phyloP scores from a whole-genome alignment of 1,140 invertebrate species.

The Bradysia coprophila region DNA sequence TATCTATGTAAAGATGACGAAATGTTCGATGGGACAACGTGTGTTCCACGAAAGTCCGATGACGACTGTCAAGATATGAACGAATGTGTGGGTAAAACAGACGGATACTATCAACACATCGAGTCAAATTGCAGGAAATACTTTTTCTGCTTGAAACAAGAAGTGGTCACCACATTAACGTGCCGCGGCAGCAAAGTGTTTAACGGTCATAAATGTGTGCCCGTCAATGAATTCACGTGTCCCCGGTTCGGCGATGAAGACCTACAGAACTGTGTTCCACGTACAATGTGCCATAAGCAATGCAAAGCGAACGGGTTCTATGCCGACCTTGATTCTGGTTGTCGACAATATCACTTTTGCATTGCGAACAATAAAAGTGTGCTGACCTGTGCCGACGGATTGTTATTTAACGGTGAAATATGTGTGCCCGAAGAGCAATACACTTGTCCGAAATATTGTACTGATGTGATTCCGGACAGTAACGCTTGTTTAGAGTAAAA shows the following conservation, averaged over 20 bases:
- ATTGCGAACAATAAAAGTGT: constrained; percentile 23
- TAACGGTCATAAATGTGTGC: constrained; percentile 30
- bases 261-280: constrained; percentile 12
- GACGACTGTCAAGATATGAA: constrained; percentile 26
- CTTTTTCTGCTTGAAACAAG: constrained; percentile 32
- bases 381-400: constrained; percentile 15
- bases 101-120: constrained; percentile 33
- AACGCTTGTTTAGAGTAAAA: too few species aligned
- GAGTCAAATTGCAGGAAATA: constrained; percentile 32
- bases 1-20: constrained; percentile 29
- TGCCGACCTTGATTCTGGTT: constrained; percentile 27
- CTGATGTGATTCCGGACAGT: too few species aligned
- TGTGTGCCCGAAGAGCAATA: constrained; percentile 4
- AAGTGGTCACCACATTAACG: constrained; percentile 29
- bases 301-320: constrained; percentile 31
- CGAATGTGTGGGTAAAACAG: constrained; percentile 26
- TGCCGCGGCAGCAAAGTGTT: constrained; percentile 32
- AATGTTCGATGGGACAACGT: constrained; percentile 32
- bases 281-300: constrained; percentile 6
- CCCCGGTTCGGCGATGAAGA: constrained; percentile 14
- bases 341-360: constrained; percentile 34
- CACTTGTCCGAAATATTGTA: constrained; percentile 1
- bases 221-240: constrained; percentile 19
- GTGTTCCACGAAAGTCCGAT: constrained; percentile 20
- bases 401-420: constrained; percentile 5